Base-by-base conservation (phyloP, 2,888 invertebrate species). In the Clivina fossor region DNA sequence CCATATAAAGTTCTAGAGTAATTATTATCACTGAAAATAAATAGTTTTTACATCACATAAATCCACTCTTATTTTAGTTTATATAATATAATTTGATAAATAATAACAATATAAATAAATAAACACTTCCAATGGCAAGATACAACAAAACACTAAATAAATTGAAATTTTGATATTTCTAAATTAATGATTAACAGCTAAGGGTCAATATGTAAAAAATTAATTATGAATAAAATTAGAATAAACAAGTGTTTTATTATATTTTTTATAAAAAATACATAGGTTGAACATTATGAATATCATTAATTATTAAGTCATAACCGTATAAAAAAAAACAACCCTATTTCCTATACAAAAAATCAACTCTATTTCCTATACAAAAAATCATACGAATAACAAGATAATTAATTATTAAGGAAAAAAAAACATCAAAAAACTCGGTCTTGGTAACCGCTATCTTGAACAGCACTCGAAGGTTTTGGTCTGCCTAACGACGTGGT, bases 401-500 rank as follows among this genome's bases (percentile, higher is more conserved):
- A 37, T 15, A 15, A 33, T 4, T 33, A 33, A 33, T 13, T 8
- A 33, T 33, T 11, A 33, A 33, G 11, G 4, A 33, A 33, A 19
- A 3, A 40, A n/a, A 19, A 13, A 13, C 5, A n/a, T 61, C 80
- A 92, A 75, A 91, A 93, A 57, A 93, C 91, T 44, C 92, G 74
- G 69, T 93, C 92, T 68, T 91, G 90, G 69, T 91, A 88, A 9
- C 90, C 89, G 33, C 88, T 88, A 67, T 92, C 91, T 64, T 87
- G 85, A 26, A 75, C 71, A n/a, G n/a, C n/a, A 1, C 75, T 70
- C 3, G 71, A 67, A 1, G 71, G 66, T 20, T 85, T 80, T 41
- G 85, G 79, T 43, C 72, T 68, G 28, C 71, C 71, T 2, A 78
- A 67, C 92, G 68, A 67, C 93, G 66, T 53, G 93, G 83, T 60